These are phyloP conservation scores for Plectrocnemia conspersa DNA, from an alignment of 1,140 invertebrate species.

Conservation along the genomic window DNA sequence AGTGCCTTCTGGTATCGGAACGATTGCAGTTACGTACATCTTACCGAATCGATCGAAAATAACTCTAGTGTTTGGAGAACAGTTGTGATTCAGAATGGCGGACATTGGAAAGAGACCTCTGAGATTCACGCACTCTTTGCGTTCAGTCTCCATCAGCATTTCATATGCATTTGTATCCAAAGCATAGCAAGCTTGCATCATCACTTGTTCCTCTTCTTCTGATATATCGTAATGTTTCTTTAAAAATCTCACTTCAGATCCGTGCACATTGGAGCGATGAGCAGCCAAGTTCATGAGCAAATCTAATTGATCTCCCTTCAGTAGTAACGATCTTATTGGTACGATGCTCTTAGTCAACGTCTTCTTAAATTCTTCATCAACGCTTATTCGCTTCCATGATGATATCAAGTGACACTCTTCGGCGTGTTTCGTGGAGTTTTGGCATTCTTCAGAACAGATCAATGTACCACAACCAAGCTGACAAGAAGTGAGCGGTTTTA, in stretches of 20 bases:
- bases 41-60: constrained; percentile 55
- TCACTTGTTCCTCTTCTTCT: constrained; percentile 56
- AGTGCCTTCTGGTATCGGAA: constrained; percentile 57
- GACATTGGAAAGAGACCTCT: constrained; percentile 69
- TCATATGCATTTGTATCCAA: constrained; percentile 75
- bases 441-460: constrained; percentile 57
- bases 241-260: constrained; percentile 56
- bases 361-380: constrained; percentile 49
- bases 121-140: constrained; percentile 51
- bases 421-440: constrained; percentile 49
- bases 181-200: constrained; percentile 56
- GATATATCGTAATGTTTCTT: constrained; percentile 54
- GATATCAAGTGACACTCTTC: constrained; percentile 58
- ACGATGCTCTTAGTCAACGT: constrained; percentile 52
- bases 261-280: constrained; percentile 52
- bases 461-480: constrained; percentile 55
- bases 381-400: constrained; percentile 50
- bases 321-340: constrained; percentile 56
- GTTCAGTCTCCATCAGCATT: constrained; percentile 50
- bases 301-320: constrained; percentile 51
- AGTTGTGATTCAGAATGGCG: constrained; percentile 70
- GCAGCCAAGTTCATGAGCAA: constrained; percentile 56
- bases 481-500: constrained; percentile 49
- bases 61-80: constrained; percentile 68
- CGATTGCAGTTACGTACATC: constrained; percentile 60